phyloP scores from a whole-genome alignment of 2,113 vertebrate species.

The Lophius piscatorius region DNA sequence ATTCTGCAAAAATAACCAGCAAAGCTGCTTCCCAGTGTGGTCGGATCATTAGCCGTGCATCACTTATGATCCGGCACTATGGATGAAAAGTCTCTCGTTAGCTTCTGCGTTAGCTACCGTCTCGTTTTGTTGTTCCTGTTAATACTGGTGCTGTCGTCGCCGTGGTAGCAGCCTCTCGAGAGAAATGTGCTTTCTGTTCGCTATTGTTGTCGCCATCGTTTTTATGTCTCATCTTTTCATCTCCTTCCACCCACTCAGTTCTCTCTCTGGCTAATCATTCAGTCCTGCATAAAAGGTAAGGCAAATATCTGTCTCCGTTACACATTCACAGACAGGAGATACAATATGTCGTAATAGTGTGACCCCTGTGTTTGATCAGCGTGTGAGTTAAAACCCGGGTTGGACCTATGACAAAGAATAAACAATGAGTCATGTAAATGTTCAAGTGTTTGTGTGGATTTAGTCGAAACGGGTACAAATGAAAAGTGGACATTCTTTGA shows the following conservation, averaged over 20 bases:
- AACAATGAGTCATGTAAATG: constrained; percentile 14
- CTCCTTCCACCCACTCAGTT: constrained; percentile 2
- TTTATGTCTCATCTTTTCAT: constrained; percentile 13
- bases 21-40: constrained; percentile 34
- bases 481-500: constrained; percentile 63
- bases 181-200: constrained; percentile 69
- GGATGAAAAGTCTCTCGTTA: constrained; percentile 54
- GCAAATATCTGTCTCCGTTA: constrained; percentile 66
- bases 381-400: constrained; percentile 19
- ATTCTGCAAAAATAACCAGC: constrained; percentile 44
- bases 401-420: constrained; percentile 6
- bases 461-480: constrained; percentile 44
- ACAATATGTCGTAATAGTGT: constrained; percentile 20
- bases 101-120: constrained; percentile 36
- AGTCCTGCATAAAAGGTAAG: constrained; percentile 70
- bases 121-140: constrained; percentile 41
- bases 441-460: constrained; percentile 36
- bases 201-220: constrained; percentile 22
- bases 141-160: constrained; percentile 45
- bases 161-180: not conserved
- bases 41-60: constrained; percentile 44
- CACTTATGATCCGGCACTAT: constrained; percentile 39
- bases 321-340: constrained; percentile 64
- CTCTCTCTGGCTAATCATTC: constrained; percentile 48
- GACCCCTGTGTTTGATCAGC: constrained; percentile 15